These are phyloP conservation scores for Syndactyla subalaris DNA, from an alignment of 2,797 vertebrate species.

Conservation along the genomic window DNA sequence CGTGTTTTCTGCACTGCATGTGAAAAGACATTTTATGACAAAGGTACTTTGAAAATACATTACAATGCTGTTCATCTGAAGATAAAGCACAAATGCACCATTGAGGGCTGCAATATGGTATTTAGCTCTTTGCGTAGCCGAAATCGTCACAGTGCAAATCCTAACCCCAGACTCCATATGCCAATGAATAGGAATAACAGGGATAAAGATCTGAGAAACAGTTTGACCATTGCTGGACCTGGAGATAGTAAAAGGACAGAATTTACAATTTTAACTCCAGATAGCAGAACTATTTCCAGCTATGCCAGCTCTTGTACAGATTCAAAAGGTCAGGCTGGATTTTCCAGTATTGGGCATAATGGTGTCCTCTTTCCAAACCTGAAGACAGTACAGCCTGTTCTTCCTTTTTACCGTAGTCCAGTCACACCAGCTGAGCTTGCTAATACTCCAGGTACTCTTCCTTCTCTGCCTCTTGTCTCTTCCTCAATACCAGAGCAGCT, in stretches of 20 bases:
- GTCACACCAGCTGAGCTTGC: constrained; percentile 94
- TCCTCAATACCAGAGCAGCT: constrained; percentile 88
- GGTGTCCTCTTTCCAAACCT: constrained; percentile 94
- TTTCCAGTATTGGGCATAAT: constrained; percentile 84
- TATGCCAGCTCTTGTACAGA: constrained; percentile 84
- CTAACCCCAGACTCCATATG: constrained; percentile 97
- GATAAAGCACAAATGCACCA: constrained; percentile 98
- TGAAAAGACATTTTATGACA: constrained; percentile 98
- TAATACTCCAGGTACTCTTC: constrained; percentile 89
- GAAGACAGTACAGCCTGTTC: constrained; percentile 95
- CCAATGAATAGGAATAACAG: constrained; percentile 97
- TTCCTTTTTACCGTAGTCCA: constrained; percentile 94
- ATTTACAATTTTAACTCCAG: constrained; percentile 73
- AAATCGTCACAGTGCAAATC: constrained; percentile 97
- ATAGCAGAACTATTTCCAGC: constrained; percentile 80
- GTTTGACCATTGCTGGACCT: constrained; percentile 78
- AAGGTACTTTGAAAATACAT: constrained; percentile 98
- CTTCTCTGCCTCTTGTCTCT: constrained; percentile 90
- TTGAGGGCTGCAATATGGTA: constrained; percentile 98
- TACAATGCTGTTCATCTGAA: constrained; percentile 98
- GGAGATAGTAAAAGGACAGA: constrained; percentile 80
- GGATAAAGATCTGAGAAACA: constrained; percentile 90
- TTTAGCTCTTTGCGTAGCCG: constrained; percentile 96
- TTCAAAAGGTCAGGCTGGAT: constrained; percentile 81
- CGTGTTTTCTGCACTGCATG: constrained; percentile 96